Percentiles rank a stretch among this genome's conserved stretches.
phyloP scores from a whole-genome alignment of 2,888 invertebrate species.

The Anoplius nigerrimus region DNA sequence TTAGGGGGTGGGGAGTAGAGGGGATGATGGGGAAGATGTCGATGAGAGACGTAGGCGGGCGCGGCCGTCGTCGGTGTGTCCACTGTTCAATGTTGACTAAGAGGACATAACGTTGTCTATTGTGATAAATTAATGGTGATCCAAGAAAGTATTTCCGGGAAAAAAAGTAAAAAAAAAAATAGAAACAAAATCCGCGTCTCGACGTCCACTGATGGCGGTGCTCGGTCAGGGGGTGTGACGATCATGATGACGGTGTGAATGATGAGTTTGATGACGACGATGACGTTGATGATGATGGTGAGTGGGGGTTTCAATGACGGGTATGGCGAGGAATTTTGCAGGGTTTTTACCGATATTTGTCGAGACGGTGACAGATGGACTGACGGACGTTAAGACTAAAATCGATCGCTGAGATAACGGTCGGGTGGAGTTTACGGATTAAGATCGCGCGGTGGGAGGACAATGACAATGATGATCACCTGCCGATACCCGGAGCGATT shows the following conservation, averaged over 20 bases:
- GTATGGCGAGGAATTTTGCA: too few species aligned
- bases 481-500: constrained; percentile 9
- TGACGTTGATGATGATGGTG: background rate
- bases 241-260: too few species aligned
- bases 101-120: constrained; percentile 66
- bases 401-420: background rate
- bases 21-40: too few species aligned
- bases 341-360: too few species aligned
- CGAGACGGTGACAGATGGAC: constrained; percentile 37
- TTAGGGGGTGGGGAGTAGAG: constrained; percentile 38
- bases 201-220: constrained; percentile 32
- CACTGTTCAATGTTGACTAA: constrained; percentile 41
- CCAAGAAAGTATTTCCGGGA: constrained; percentile 74
- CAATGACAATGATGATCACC: background rate
- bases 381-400: constrained; percentile 36
- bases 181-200: constrained; percentile 28
- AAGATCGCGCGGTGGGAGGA: too few species aligned
- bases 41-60: constrained; percentile 50
- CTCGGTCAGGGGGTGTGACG: background rate
- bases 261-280: constrained; percentile 1
- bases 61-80: constrained; percentile 31
- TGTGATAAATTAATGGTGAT: constrained; percentile 75
- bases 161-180: constrained; percentile 37
- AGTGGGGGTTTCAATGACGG: too few species aligned
- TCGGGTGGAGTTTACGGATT: too few species aligned